A percentile compares a stretch with the other conserved stretches of the same genome.
These are phyloP conservation scores for Alces alces DNA, from an alignment of 2,113 vertebrate species.

Conservation along the genomic window DNA sequence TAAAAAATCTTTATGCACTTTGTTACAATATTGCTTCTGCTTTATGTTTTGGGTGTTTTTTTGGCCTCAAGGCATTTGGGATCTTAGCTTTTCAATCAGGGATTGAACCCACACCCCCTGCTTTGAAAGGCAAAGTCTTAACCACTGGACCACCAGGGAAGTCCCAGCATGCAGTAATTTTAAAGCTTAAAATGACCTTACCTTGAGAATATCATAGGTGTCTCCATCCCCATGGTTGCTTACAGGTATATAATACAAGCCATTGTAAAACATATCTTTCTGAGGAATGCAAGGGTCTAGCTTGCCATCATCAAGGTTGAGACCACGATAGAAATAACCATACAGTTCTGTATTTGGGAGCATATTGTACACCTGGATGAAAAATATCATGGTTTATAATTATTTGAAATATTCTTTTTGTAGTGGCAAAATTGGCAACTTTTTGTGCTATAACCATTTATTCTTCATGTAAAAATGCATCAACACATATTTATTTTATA, in stretches of 20 bases:
- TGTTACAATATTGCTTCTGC: not conserved
- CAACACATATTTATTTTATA: not conserved
- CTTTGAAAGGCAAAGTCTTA: not conserved
- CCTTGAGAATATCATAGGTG: constrained; percentile 71
- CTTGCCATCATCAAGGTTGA: constrained; percentile 74
- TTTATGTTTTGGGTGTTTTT: not conserved
- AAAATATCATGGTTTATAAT: not conserved
- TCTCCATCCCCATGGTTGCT: constrained; percentile 75
- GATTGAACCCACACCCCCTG: not conserved
- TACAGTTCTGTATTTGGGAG: constrained; percentile 35
- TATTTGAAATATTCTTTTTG: not conserved
- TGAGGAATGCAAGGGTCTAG: constrained; percentile 59
- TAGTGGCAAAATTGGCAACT: not conserved
- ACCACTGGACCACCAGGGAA: not conserved
- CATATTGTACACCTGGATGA: constrained; percentile 72
- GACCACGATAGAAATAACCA: constrained; percentile 71
- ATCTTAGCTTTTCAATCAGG: not conserved
- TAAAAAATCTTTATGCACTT: not conserved
- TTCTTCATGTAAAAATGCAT: not conserved
- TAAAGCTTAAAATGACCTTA: constrained; percentile 38
- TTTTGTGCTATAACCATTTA: not conserved
- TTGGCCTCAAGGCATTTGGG: not conserved
- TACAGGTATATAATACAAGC: constrained; percentile 77
- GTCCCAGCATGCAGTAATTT: not conserved
- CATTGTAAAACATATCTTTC: constrained; percentile 75